Evolutionary conservation across 2,113 vertebrate genomes (phyloP).

Genomic region (Heteronetta atricapilla): DNA sequence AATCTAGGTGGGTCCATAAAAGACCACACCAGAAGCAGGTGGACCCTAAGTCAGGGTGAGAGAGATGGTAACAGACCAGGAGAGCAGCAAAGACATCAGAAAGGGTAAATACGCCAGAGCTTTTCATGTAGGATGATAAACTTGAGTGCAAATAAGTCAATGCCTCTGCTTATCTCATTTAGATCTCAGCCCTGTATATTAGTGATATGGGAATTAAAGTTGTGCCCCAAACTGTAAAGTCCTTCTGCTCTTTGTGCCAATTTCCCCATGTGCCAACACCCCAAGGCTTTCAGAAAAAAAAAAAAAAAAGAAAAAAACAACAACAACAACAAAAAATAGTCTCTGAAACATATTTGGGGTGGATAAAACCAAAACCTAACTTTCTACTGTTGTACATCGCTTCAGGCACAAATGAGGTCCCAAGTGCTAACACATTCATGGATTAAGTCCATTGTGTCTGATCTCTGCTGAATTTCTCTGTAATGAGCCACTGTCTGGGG

Average conservation of each 20-base stretch:
- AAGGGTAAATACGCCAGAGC: background rate
- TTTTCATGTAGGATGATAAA: background rate
- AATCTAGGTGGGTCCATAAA: background rate
- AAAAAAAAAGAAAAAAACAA: no score
- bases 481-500: background rate
- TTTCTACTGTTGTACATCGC: background rate
- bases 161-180: background rate
- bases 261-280: background rate
- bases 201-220: background rate
- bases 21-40: background rate
- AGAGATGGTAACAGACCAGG: background rate
- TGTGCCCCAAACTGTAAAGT: fast-evolving
- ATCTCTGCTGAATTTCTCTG: background rate
- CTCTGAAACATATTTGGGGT: background rate
- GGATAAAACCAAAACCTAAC: background rate
- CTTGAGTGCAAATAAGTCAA: background rate
- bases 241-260: background rate
- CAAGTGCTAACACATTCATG: background rate
- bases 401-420: background rate
- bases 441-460: background rate
- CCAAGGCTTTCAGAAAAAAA: background rate
- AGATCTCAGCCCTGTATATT: background rate
- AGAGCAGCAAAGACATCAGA: background rate
- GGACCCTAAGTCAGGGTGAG: background rate
- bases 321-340: no score